phyloP scores from a whole-genome alignment of 1,140 invertebrate species.

The Branchinecta lynchi region DNA sequence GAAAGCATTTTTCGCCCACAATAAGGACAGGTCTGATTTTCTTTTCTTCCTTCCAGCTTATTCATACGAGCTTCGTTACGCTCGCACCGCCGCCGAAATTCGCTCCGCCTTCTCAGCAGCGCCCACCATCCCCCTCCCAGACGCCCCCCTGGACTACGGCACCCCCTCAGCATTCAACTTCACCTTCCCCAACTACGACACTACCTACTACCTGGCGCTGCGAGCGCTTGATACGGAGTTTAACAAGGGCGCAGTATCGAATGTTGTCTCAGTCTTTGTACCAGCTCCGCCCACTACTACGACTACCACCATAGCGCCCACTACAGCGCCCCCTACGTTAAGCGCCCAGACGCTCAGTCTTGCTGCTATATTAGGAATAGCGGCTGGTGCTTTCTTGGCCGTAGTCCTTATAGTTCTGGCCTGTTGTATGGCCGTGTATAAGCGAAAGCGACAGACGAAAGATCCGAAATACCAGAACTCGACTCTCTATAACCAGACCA shows the following conservation, averaged over 20 bases:
- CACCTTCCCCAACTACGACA: slow-evolving; percentile 34
- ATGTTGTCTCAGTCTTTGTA: slow-evolving; percentile 38
- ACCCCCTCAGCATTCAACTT: slow-evolving; percentile 33
- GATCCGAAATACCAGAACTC: background rate
- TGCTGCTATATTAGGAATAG: slow-evolving; percentile 18
- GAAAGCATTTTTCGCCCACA: too few relatives aligned
- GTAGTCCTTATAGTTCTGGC: slow-evolving; percentile 19
- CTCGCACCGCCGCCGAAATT: slow-evolving; percentile 27
- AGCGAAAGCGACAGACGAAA: background rate
- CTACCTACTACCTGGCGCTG: slow-evolving; percentile 37
- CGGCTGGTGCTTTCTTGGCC: slow-evolving; percentile 18
- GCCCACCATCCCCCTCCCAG: slow-evolving; percentile 29
- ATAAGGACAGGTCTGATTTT: too few relatives aligned
- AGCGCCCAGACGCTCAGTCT: slow-evolving; percentile 14
- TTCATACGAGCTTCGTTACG: slow-evolving; percentile 35
- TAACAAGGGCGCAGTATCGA: slow-evolving; percentile 37
- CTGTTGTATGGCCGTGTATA: slow-evolving; percentile 14
- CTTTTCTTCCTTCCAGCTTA: slow-evolving; percentile 30
- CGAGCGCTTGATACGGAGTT: slow-evolving; percentile 34
- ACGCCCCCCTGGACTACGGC: slow-evolving; percentile 27
- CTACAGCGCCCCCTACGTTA: slow-evolving; percentile 14
- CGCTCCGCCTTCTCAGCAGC: slow-evolving; percentile 29
- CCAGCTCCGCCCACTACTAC: slow-evolving; percentile 27
- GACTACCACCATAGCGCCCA: slow-evolving; percentile 15
- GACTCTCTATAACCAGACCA: background rate